Percentiles rank a stretch among this genome's conserved stretches.
Conservation (phyloP, 2,888 invertebrate species). For the Pilophorus perplexus region DNA sequence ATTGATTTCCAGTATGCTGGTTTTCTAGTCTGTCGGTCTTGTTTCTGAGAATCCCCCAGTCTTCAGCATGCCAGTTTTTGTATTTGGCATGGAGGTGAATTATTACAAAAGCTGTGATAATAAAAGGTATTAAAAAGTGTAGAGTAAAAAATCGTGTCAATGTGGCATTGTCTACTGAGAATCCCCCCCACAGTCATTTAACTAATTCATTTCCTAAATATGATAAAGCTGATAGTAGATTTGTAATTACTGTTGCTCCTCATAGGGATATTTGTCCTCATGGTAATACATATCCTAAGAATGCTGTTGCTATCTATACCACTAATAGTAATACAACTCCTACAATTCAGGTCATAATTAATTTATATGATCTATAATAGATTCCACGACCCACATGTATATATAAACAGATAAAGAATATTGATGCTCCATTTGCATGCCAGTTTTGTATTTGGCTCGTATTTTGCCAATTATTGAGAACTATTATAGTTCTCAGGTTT, state of each 20-base stretch:
- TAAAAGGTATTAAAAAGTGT: too few species aligned
- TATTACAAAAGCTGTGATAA: not conserved
- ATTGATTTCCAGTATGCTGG: too few species aligned
- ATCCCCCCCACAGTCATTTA: constrained; percentile 73
- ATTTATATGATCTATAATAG: not conserved
- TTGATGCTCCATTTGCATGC: too few species aligned
- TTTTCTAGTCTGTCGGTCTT: too few species aligned
- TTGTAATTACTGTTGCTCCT: constrained; percentile 77
- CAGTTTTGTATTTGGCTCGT: too few species aligned
- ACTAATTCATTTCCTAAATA: constrained; percentile 58
- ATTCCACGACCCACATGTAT: too few species aligned
- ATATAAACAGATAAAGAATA: too few species aligned
- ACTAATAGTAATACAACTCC: constrained; percentile 56
- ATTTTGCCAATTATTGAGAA: too few species aligned
- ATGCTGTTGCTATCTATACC: constrained; percentile 67
- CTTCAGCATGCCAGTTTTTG: too few species aligned
- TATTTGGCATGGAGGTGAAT: too few species aligned
- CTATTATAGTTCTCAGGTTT: too few species aligned
- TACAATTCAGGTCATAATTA: not conserved
- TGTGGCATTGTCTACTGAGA: constrained; percentile 70
- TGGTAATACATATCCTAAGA: constrained; percentile 73
- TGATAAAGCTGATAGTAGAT: constrained; percentile 69
- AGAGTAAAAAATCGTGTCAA: constrained; percentile 65
- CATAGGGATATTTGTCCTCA: constrained; percentile 82
- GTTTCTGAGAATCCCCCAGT: too few species aligned